Conservation (phyloP, 2,888 invertebrate genomes). For the Azorinus chamasolen region DNA sequence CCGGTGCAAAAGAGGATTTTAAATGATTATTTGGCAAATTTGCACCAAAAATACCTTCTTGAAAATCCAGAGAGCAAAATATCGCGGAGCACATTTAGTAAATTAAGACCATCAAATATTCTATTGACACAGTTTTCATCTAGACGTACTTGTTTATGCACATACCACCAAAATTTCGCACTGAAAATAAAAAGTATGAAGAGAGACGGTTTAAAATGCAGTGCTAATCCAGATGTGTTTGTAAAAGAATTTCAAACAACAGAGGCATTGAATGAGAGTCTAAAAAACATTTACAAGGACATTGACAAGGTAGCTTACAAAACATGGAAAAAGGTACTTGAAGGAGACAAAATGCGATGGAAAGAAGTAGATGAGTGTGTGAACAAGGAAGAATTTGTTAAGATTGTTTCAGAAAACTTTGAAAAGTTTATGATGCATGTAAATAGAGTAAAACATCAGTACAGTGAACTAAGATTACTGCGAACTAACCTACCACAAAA, state of each 20-base stretch:
- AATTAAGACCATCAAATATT: too few relatives aligned
- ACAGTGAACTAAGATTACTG: conserved; percentile 31
- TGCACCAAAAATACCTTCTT: conserved; percentile 20
- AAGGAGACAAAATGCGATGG: conserved; percentile 14
- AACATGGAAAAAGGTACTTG: conserved; percentile 23
- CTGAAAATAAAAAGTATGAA: neutral
- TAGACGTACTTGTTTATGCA: conserved; percentile 31
- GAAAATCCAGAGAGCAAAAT: conserved; percentile 30
- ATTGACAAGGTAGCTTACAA: neutral
- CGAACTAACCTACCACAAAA: conserved; percentile 30
- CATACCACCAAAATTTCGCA: conserved; percentile 26
- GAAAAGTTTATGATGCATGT: conserved; percentile 22
- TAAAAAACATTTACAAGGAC: too few relatives aligned
- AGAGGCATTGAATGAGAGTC: too few relatives aligned
- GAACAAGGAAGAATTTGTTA: conserved; percentile 8
- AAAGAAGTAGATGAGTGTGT: conserved; percentile 13
- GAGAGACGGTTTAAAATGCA: too few relatives aligned
- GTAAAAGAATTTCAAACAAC: too few relatives aligned
- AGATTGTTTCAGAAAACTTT: conserved; percentile 14
- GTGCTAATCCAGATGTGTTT: too few relatives aligned
- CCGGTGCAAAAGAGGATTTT: conserved; percentile 24
- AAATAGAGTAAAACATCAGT: conserved; percentile 36
- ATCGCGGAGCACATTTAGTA: neutral
- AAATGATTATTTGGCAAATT: conserved; percentile 32
- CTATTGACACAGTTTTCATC: too few relatives aligned